Conservation (phyloP, 2,113 vertebrate species). For the Cyprinodon tularosa region DNA sequence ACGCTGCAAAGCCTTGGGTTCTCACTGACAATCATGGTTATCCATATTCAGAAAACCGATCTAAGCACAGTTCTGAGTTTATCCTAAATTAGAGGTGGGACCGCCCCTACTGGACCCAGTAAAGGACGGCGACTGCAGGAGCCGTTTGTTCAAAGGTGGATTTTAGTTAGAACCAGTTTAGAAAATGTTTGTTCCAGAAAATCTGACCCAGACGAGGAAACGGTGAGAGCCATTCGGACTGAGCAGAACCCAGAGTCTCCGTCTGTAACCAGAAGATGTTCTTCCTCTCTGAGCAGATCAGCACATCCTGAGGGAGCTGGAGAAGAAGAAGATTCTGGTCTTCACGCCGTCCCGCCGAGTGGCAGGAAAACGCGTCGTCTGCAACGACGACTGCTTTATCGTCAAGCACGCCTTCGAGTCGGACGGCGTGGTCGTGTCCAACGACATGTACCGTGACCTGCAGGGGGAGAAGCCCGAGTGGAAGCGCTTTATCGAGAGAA, state of each 20-base stretch:
- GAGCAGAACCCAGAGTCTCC: neutral
- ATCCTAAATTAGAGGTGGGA: too few species aligned
- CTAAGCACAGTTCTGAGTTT: too few species aligned
- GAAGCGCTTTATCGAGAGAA: slow-evolving; percentile 94
- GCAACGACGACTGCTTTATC: slow-evolving; percentile 94
- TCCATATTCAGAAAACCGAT: too few species aligned
- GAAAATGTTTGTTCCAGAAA: too few species aligned
- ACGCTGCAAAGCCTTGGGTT: neutral
- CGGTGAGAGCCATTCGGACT: too few species aligned
- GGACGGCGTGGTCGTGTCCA: slow-evolving; percentile 91
- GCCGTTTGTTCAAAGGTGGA: too few species aligned
- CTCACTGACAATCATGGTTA: too few species aligned
- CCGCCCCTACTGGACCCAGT: too few species aligned
- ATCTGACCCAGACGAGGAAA: too few species aligned
- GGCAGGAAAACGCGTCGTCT: slow-evolving; percentile 90
- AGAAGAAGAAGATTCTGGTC: slow-evolving; percentile 91
- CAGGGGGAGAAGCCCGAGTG: slow-evolving; percentile 88
- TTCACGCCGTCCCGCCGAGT: slow-evolving; percentile 91
- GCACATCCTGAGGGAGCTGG: slow-evolving; percentile 90
- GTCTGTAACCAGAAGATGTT: slow-evolving; percentile 6
- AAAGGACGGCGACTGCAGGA: too few species aligned
- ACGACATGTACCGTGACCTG: slow-evolving; percentile 93
- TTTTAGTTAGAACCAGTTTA: too few species aligned
- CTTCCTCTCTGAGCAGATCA: slow-evolving; percentile 83
- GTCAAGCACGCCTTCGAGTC: slow-evolving; percentile 89